A percentile compares a stretch with the other conserved stretches of the same genome.
These are phyloP conservation scores for Ashinkailepas kermadecensis DNA, from an alignment of 2,888 invertebrate genomes.

Conservation along the genomic window DNA sequence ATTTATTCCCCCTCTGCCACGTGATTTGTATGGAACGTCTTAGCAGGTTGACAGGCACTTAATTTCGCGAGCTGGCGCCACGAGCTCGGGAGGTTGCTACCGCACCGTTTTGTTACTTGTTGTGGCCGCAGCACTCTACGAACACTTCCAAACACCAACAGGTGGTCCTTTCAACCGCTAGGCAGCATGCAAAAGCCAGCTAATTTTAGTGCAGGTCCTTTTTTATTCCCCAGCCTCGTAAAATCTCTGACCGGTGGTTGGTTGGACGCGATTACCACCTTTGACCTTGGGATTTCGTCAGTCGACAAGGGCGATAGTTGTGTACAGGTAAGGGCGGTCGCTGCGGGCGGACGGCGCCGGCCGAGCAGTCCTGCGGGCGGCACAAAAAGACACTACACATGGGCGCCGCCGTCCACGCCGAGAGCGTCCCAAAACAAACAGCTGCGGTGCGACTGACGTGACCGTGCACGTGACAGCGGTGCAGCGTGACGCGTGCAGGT, in stretches of 20 bases:
- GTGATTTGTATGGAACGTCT: conserved; percentile 22
- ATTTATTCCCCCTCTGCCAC: conserved; percentile 22
- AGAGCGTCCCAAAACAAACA: neutral
- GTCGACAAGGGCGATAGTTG: conserved; percentile 19
- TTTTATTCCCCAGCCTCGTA: conserved; percentile 21
- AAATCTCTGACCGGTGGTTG: conserved; percentile 16
- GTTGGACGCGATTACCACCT: conserved; percentile 16
- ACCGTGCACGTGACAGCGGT: neutral
- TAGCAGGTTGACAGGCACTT: neutral
- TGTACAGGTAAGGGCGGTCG: conserved; percentile 18
- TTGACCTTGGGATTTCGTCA: conserved; percentile 19
- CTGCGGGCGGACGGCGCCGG: neutral
- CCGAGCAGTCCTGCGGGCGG: neutral
- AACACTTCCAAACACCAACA: neutral
- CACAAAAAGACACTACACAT: conserved; percentile 11
- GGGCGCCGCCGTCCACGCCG: neutral
- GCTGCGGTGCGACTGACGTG: neutral
- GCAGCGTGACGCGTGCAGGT: neutral
- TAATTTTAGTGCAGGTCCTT: neutral
- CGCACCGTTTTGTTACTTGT: neutral
- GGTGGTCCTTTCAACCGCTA: neutral
- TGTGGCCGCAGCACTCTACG: neutral
- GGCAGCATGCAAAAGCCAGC: neutral
- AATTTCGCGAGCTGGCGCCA: neutral
- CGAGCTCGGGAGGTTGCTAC: neutral